Conservation (phyloP, 2,113 vertebrate species). For the Natator depressus region DNA sequence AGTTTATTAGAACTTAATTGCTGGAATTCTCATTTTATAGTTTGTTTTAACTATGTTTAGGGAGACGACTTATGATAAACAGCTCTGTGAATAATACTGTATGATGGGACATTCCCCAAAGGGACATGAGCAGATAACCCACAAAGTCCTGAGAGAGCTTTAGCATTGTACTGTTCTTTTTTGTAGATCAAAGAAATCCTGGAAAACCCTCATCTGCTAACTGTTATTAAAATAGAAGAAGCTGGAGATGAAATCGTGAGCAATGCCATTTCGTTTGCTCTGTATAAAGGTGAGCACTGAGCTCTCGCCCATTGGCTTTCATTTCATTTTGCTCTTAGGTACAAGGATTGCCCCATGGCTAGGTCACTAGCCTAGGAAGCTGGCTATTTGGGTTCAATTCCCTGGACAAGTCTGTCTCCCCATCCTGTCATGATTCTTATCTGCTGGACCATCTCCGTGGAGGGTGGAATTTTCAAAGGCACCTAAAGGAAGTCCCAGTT, state of each 20-base stretch:
- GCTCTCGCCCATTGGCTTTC: not conserved
- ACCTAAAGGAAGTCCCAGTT: not conserved
- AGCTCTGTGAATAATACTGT: not conserved
- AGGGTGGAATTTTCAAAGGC: not conserved
- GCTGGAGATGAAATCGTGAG: conserved; percentile 85
- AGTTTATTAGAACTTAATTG: not conserved
- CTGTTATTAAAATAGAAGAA: conserved; percentile 85
- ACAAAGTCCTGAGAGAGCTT: not conserved
- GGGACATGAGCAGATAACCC: not conserved
- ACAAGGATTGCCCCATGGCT: not conserved
- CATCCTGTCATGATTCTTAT: not conserved
- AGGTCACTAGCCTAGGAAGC: not conserved
- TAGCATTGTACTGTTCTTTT: not conserved
- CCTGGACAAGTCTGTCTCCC: too few species aligned
- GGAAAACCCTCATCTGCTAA: conserved; percentile 81
- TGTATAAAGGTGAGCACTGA: conserved; percentile 81
- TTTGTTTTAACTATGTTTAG: not conserved
- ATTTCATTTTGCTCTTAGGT: not conserved
- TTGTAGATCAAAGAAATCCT: conserved; percentile 84
- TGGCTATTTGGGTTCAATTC: not conserved
- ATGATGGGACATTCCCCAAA: not conserved
- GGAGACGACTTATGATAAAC: not conserved
- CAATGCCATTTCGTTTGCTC: conserved; percentile 82
- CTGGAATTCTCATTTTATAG: not conserved
- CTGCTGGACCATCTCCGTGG: not conserved